Conservation (phyloP, 2,113 vertebrate species). For the Thamnaconus septentrionalis region DNA sequence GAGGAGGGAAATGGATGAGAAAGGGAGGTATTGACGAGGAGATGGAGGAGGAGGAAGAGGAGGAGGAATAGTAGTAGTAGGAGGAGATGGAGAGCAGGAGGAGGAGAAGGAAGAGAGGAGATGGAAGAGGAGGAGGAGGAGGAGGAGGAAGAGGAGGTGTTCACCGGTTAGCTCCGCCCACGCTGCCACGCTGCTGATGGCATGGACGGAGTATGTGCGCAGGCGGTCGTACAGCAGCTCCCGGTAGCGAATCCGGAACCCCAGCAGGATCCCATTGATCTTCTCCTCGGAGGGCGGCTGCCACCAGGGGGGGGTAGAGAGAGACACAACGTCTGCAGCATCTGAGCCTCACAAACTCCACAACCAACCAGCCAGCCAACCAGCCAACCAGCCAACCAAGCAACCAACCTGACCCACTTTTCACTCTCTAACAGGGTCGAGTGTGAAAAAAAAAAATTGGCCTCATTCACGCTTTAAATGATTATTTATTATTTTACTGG, state of each 20-base stretch:
- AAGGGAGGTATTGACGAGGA: no score
- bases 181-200: slow-evolving; percentile 70
- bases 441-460: no score
- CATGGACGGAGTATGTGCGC: slow-evolving; percentile 77
- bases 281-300: slow-evolving; percentile 91
- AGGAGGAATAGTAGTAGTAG: no score
- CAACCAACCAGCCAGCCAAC: no score
- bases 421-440: background rate
- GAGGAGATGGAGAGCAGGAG: no score
- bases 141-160: slow-evolving; percentile 30
- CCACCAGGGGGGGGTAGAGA: background rate
- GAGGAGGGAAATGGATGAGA: no score
- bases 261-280: slow-evolving; percentile 93
- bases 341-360: background rate
- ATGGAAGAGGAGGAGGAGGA: background rate
- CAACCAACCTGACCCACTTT: background rate
- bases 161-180: slow-evolving; percentile 92
- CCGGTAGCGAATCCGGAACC: slow-evolving; percentile 89
- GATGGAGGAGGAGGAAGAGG: no score
- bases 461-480: no score
- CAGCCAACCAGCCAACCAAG: no score
- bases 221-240: slow-evolving; percentile 87
- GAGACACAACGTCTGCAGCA: background rate
- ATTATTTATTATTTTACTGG: no score
- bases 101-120: no score